These are phyloP conservation scores for Brachyptera putata DNA, from an alignment of 2,888 invertebrate genomes.

Conservation along the genomic window DNA sequence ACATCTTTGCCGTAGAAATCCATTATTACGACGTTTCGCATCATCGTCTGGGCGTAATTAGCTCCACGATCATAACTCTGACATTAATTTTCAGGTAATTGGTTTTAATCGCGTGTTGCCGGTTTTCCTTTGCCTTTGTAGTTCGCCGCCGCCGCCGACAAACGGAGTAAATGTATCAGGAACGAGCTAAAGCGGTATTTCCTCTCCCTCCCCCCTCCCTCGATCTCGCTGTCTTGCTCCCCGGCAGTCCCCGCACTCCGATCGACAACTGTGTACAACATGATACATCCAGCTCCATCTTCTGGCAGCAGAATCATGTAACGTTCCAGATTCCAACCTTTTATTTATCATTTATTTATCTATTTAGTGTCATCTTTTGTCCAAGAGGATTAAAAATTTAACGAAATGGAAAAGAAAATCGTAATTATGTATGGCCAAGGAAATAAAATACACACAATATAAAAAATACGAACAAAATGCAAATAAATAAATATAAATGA, in stretches of 20 bases:
- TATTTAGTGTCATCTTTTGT: no score
- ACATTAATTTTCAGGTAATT: conserved; percentile 33
- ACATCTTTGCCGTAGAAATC: background rate
- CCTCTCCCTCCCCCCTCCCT: conserved; percentile 3
- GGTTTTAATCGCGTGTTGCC: conserved; percentile 31
- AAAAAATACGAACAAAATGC: no score
- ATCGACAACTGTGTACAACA: no score
- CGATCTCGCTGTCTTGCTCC: background rate
- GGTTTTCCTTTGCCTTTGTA: conserved; percentile 28
- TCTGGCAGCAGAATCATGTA: background rate
- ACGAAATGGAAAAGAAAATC: no score
- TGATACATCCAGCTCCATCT: background rate
- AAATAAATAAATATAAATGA: no score
- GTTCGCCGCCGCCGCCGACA: conserved; percentile 27
- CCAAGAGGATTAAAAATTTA: no score
- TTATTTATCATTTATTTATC: no score
- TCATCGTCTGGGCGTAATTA: conserved; percentile 21
- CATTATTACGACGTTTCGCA: conserved; percentile 1
- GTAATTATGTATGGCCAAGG: no score
- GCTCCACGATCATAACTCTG: conserved; percentile 27
- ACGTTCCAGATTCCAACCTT: no score
- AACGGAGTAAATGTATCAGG: conserved; percentile 13
- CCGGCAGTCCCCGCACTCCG: background rate
- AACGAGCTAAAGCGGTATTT: no score
- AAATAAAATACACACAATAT: no score